Base-by-base conservation (phyloP, 2,888 invertebrate genomes). In the Himalopsyche anomala region DNA sequence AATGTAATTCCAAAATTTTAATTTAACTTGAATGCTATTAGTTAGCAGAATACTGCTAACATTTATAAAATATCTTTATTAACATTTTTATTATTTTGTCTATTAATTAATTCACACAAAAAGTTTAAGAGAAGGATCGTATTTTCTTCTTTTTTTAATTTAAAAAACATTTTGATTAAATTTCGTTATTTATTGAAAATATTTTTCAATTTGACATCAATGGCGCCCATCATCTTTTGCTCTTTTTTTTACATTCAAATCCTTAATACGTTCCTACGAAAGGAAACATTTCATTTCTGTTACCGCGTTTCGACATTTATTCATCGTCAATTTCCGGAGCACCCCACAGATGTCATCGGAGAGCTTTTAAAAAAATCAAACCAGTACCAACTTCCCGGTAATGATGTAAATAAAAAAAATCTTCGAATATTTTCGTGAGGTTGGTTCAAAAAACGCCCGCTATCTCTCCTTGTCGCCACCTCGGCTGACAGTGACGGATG, bases 311-410 rank as follows among this genome's bases (percentile, higher is more conserved):
- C 84, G 86, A 86, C 84, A 84, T 62, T 82, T 82, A 86, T 86
- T 86, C 86, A 86, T 86, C 84, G 86, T 74, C 56, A 86, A 86
- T 86, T 86, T 86, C 86, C 86, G 86, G 81, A 74, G 40, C 69
- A 55, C 83, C 84, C 83, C 80, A 84, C 86, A 84, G 69, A 80
- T 86, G 81, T 81, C 82, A 51, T 56, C 56, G 15, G 19, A 54
- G 81, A 40, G 45, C 42, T 28, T 51, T 42, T 81, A 82, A 82
- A 82, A 80, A 82, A 82, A 82, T 82, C 38, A 82, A 82, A 55
- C 36, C 36, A 36, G 17, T 38, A 38, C 82, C 55, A 28, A 51
- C 82, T 28, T 82, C 38, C 82, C 82, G 82, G 82, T 55, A 74
- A 74, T 74, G 74, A 74, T 74, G 36, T 74, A 36, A 74, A 74